Base-by-base conservation (phyloP, 2,797 vertebrate genomes). In the Leptoclinus maculatus region DNA sequence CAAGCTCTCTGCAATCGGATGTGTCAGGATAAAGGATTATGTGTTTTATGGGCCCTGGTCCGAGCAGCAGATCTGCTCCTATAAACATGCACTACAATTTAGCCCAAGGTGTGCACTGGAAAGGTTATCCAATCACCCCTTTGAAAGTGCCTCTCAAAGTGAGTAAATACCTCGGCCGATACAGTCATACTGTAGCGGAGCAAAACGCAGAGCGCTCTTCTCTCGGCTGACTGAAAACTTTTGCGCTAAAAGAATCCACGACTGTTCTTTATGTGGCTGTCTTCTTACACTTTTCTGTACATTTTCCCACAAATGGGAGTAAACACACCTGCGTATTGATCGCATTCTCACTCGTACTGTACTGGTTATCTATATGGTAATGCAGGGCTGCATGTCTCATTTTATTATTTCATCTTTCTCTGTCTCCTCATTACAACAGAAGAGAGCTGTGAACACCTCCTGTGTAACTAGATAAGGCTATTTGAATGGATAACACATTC, bases 281-380 rank as follows among this genome's bases (percentile, higher is more conserved):
- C 47, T 5, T 56, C 38, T 47, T 67, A 29, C 21, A 39, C 41
- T 57, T 86, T 58, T 47, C 29, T 32, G 10, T 21, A 53, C 45
- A 56, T 77, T 74, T 83, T 80, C 62, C 70, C 74, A 75, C 74
- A 68, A 71, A 80, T n/a, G 36, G 58, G 27, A 82, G 70, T 53
- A 85, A 85, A 88, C 73, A 77, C 81, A 25, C 70, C 71, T 69
- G 83, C 74, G 29, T 91, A 94, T 94, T 94, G 94, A 94, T 94
- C 73, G 57, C 89, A 81, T 76, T 88, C 85, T 91, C 86, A 75
- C 86, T 87, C 79, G 71, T 84, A 93, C 87, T 83, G 89, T 92
- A 91, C 84, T 86, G 90, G 91, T 95, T 95, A 95, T 95, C 93
- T 96, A 95, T 95, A 95, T 95, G 94, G 88, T 95, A 95, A 95